These are phyloP conservation scores for Parnassius glacialis DNA, from an alignment of 2,888 invertebrate species.

Conservation along the genomic window DNA sequence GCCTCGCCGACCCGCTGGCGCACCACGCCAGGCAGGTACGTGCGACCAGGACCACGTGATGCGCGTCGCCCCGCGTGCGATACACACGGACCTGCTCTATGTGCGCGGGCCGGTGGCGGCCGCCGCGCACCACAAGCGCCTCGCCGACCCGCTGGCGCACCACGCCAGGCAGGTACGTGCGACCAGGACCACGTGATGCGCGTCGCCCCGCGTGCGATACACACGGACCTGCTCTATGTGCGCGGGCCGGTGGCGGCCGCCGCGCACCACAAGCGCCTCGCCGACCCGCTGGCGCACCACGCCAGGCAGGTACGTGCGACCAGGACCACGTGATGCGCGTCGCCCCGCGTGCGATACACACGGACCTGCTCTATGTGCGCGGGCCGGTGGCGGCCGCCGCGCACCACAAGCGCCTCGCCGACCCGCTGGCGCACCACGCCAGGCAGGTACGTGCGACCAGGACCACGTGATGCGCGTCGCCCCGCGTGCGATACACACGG, in stretches of 20 bases:
- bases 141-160: slow-evolving; percentile 93
- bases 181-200: background rate
- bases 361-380: slow-evolving; percentile 64
- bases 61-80: too few species aligned
- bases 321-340: background rate
- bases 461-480: background rate
- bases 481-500: too few species aligned
- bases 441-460: slow-evolving; percentile 82
- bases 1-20: slow-evolving; percentile 93
- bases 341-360: too few species aligned
- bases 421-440: slow-evolving; percentile 92
- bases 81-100: too few species aligned
- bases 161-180: slow-evolving; percentile 89
- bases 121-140: slow-evolving; percentile 95
- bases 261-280: slow-evolving; percentile 95
- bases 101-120: slow-evolving; percentile 96
- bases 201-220: too few species aligned
- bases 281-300: slow-evolving; percentile 92
- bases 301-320: slow-evolving; percentile 86
- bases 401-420: slow-evolving; percentile 96
- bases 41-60: background rate
- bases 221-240: slow-evolving; percentile 50
- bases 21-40: slow-evolving; percentile 89
- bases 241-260: slow-evolving; percentile 97
- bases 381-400: slow-evolving; percentile 97